Base-by-base conservation (phyloP, 2,888 invertebrate species). In the Stenodera caucasica region DNA sequence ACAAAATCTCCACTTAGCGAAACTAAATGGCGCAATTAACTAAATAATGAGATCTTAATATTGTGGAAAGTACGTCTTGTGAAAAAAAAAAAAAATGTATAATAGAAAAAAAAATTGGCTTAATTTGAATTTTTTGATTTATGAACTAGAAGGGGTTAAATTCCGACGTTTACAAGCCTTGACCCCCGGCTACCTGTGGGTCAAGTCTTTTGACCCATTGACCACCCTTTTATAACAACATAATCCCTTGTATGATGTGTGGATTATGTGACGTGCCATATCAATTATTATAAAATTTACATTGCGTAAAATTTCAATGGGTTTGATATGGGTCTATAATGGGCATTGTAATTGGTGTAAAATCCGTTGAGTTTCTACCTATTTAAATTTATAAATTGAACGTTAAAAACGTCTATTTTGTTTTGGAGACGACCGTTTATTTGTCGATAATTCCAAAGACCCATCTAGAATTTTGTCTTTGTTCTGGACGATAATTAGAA, bases 11-110 rank as follows among this genome's bases (percentile, higher is more conserved):
- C 55, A 49, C 71, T 72, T 73, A 21, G 73, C 74, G 74, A 73
- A 70, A 73, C 74, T 74, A 74, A 55, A 73, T 72, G 67, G 66
- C 69, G 65, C 73, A 72, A 73, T 74, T 74, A n/a, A n/a, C n/a
- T 74, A 66, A 72, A 67, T 73, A 74, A 74, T 72, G 70, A 68
- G 58, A 65, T 65, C 61, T 67, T 72, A 72, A 72, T 70, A 67
- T 66, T 58, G 60, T 56, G 62, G 62, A 63, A 63, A 63, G 61
- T 61, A 54, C 54, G 37, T 15, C 18, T 56, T 30, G 2, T 15
- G 7, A n/a, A n/a, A n/a, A n/a, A n/a, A n/a, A n/a, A n/a, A n/a
- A n/a, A n/a, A n/a, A n/a, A n/a, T n/a, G n/a, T n/a, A n/a, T n/a
- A n/a, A n/a, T n/a, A n/a, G n/a, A n/a, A n/a, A n/a, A n/a, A n/a